Conservation (phyloP, 2,797 vertebrate genomes). For the Mus minutoides region DNA sequence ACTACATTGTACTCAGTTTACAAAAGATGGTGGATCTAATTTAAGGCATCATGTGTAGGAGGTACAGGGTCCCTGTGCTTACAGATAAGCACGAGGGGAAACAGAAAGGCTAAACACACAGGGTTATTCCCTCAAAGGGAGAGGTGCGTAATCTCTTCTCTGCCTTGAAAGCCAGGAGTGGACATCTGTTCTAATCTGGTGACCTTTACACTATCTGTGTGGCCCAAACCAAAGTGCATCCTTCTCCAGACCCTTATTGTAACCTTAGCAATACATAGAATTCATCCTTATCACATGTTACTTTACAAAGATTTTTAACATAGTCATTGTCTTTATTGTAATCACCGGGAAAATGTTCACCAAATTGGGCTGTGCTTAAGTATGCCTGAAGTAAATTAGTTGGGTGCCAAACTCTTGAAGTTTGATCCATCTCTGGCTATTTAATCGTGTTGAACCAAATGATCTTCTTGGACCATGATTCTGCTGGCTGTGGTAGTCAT, state of each 20-base stretch:
- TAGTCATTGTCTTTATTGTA: not conserved
- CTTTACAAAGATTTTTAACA: not conserved
- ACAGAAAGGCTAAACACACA: not conserved
- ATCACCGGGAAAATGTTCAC: not conserved
- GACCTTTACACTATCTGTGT: not conserved
- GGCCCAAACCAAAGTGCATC: not conserved
- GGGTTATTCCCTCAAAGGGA: not conserved
- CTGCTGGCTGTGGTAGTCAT: not conserved
- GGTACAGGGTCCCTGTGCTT: not conserved
- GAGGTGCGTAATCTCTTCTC: not conserved
- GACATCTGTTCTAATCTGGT: not conserved
- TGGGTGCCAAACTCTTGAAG: not conserved
- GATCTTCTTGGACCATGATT: too few relatives aligned
- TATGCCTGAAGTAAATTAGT: not conserved
- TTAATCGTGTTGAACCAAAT: not conserved
- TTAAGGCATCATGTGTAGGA: not conserved
- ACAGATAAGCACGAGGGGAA: not conserved
- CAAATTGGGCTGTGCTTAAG: not conserved
- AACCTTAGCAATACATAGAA: not conserved
- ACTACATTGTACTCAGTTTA: not conserved
- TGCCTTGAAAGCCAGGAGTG: not conserved
- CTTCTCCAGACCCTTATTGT: not conserved
- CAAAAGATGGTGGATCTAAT: not conserved
- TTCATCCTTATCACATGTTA: not conserved
- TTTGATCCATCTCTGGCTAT: not conserved